Conservation (phyloP, 2,888 invertebrate genomes). For the Sylvicola cinctus region DNA sequence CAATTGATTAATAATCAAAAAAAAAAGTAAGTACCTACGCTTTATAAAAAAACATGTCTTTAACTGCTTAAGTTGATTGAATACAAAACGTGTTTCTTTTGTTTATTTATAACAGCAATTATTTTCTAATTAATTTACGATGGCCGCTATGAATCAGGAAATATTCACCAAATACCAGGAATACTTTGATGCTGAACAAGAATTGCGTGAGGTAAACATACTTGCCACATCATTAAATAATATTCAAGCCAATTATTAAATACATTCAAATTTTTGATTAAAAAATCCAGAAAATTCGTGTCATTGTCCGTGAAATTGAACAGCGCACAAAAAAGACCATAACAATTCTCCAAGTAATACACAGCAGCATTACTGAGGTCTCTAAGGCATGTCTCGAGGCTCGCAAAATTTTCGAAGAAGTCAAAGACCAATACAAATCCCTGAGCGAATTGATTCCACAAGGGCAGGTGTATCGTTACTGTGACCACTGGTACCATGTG, state of each 20-base stretch:
- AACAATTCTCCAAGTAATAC: slow-evolving; percentile 65
- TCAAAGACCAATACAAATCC: slow-evolving; percentile 39
- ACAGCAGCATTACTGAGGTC: no score
- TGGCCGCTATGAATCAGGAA: slow-evolving; percentile 29
- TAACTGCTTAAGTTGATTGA: no score
- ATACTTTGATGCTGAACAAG: slow-evolving; percentile 56
- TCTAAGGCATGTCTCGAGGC: slow-evolving; percentile 40
- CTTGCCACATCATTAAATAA: no score
- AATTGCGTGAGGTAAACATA: slow-evolving; percentile 49
- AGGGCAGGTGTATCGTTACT: slow-evolving; percentile 71
- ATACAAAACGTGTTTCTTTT: no score
- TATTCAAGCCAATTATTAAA: no score
- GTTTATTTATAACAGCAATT: no score
- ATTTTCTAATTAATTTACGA: no score
- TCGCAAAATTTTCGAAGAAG: slow-evolving; percentile 40
- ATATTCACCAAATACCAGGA: slow-evolving; percentile 60
- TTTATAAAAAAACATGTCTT: no score
- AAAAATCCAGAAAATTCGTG: slow-evolving; percentile 9
- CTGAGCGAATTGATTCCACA: slow-evolving; percentile 45
- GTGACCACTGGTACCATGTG: slow-evolving; percentile 72
- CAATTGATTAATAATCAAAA: no score
- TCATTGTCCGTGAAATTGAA: slow-evolving; percentile 37
- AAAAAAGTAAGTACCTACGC: no score
- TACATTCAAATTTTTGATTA: no score
- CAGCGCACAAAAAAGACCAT: slow-evolving; percentile 55